phyloP scores from a whole-genome alignment of 2,888 invertebrate species.

The Drosophila greeni region DNA sequence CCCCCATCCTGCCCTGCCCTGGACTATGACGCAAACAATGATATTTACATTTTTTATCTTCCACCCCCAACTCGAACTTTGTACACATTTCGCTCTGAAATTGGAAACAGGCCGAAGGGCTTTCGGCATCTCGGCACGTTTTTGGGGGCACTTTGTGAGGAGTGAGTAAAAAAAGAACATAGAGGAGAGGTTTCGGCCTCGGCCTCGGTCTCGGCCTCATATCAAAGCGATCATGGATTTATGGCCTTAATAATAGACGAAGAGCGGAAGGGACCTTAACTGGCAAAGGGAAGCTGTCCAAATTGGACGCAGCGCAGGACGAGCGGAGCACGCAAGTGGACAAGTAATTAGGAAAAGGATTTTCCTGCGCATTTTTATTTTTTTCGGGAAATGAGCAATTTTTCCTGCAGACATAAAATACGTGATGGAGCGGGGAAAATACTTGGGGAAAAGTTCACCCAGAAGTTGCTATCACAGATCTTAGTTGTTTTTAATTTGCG shows the following conservation, averaged over 20 bases:
- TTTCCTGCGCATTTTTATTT: constrained; percentile 49
- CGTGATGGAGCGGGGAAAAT: constrained; percentile 40
- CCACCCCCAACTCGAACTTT: constrained; percentile 17
- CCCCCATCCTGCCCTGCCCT: constrained; percentile 11
- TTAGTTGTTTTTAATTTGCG: constrained; percentile 14
- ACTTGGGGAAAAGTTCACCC: constrained; percentile 6
- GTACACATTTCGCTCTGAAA: constrained; percentile 63
- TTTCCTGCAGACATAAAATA: constrained; percentile 47
- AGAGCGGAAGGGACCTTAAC: constrained; percentile 24
- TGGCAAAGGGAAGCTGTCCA: constrained; percentile 18
- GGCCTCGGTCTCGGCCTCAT: constrained; percentile 55
- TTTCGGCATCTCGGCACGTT: constrained; percentile 31
- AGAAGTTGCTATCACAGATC: constrained; percentile 12
- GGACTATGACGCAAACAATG: constrained; percentile 68
- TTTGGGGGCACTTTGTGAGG: constrained; percentile 60
- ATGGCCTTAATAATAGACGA: constrained; percentile 71
- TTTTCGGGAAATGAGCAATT: constrained; percentile 49
- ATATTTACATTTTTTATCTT: constrained; percentile 69
- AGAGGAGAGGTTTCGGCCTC: constrained; percentile 19
- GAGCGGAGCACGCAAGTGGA: constrained; percentile 58
- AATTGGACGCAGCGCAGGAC: constrained; percentile 27
- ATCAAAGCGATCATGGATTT: constrained; percentile 73
- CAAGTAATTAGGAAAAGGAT: constrained; percentile 71
- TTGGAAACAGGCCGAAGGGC: constrained; percentile 52
- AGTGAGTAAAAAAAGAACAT: constrained; percentile 46